Percentiles rank a stretch among this genome's conserved stretches.
Evolutionary conservation across 2,888 invertebrate genomes (phyloP).

Genomic region (Drosophila falleni): DNA sequence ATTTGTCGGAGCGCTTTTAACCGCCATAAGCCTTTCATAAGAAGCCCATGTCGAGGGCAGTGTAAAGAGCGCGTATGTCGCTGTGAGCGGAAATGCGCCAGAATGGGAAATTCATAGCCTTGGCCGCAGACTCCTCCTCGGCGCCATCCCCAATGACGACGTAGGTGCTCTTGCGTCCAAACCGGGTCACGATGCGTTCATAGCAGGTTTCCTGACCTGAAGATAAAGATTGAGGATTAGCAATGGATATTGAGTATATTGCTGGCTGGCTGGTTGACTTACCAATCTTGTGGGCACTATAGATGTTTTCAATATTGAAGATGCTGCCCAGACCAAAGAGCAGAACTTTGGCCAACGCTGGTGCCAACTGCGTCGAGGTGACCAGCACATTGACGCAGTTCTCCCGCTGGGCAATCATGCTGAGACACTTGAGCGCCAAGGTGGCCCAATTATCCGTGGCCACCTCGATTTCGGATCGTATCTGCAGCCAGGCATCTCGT

Average conservation of each 20-base stretch:
- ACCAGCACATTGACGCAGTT: slow-evolving; percentile 98
- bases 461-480: slow-evolving; percentile 95
- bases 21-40: slow-evolving; percentile 88
- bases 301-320: slow-evolving; percentile 98
- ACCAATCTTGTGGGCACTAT: slow-evolving; percentile 99
- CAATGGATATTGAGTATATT: not conserved
- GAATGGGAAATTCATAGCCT: slow-evolving; percentile 98
- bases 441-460: slow-evolving; percentile 99
- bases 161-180: slow-evolving; percentile 98
- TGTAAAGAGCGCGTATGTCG: slow-evolving; percentile 96
- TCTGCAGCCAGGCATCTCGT: slow-evolving; percentile 96
- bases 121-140: slow-evolving; percentile 98
- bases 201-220: slow-evolving; percentile 98
- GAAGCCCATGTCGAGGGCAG: slow-evolving; percentile 97
- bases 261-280: slow-evolving; percentile 56
- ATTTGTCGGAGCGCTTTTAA: slow-evolving; percentile 38
- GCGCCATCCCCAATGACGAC: slow-evolving; percentile 98
- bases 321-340: slow-evolving; percentile 97
- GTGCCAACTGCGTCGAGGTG: slow-evolving; percentile 97
- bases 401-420: slow-evolving; percentile 87
- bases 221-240: not conserved
- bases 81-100: slow-evolving; percentile 98
- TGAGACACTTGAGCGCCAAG: slow-evolving; percentile 96
- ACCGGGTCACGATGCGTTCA: slow-evolving; percentile 97
- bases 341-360: slow-evolving; percentile 96